Evolutionary conservation across 2,888 invertebrate genomes (phyloP).

Genomic region (Dysmachus trigonus): DNA sequence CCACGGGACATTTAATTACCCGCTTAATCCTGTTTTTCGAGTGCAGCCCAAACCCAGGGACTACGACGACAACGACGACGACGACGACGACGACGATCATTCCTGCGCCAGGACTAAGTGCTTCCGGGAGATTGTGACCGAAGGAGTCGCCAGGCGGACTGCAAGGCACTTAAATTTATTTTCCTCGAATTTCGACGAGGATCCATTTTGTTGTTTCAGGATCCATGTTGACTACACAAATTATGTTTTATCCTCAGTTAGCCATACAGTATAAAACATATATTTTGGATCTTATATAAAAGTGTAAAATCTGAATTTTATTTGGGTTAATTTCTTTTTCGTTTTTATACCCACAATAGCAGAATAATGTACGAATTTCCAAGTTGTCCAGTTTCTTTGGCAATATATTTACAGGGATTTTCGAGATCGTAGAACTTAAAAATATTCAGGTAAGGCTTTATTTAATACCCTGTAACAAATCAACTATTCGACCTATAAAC

Average conservation of each 20-base stretch:
- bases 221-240: not conserved
- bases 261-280: not conserved
- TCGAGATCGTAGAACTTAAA: too few species aligned
- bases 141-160: not conserved
- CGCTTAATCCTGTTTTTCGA: conserved; percentile 23
- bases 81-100: not conserved
- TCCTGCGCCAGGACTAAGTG: not conserved
- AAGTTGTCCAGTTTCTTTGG: too few species aligned
- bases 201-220: not conserved
- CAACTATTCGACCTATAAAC: too few species aligned
- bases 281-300: not conserved
- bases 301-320: not conserved
- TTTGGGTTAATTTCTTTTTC: not conserved
- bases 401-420: too few species aligned
- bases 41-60: not conserved
- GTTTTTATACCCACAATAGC: too few species aligned
- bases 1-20: conserved; percentile 22
- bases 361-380: too few species aligned
- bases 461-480: too few species aligned
- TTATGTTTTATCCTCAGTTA: not conserved
- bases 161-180: not conserved
- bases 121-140: not conserved
- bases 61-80: not conserved
- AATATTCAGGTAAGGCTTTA: too few species aligned
- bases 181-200: not conserved